Evolutionary conservation across 1,140 invertebrate genomes (phyloP).

Genomic region (Drosophila setifemur): DNA sequence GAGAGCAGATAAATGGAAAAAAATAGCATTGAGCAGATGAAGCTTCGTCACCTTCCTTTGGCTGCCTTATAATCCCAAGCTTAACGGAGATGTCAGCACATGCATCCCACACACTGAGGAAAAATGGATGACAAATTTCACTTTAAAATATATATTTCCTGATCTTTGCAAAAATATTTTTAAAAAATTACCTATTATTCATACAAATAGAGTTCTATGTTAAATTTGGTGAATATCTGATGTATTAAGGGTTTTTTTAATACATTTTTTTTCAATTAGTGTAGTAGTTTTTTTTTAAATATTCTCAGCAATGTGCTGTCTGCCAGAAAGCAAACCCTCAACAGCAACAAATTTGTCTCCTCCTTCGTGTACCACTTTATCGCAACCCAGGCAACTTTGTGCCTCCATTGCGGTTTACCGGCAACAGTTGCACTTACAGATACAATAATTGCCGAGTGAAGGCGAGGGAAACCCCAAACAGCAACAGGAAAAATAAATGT

Average conservation of each 20-base stretch:
- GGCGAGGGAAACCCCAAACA: constrained; percentile 8
- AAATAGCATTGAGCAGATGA: constrained; percentile 25
- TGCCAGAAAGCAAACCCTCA: constrained; percentile 24
- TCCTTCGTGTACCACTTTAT: not conserved
- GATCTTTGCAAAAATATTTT: not conserved
- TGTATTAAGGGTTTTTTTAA: too few relatives aligned
- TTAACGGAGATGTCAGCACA: not conserved
- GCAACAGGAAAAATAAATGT: constrained; percentile 52
- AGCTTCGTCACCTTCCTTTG: constrained; percentile 13
- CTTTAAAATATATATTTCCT: too few relatives aligned
- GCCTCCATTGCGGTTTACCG: constrained; percentile 57
- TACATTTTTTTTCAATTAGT: not conserved
- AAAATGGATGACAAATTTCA: not conserved
- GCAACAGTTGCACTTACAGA: constrained; percentile 31
- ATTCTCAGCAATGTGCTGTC: constrained; percentile 10
- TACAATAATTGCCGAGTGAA: constrained; percentile 26
- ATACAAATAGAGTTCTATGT: too few relatives aligned
- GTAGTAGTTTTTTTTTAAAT: constrained; percentile 20
- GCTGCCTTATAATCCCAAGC: not conserved
- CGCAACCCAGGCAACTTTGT: constrained; percentile 35
- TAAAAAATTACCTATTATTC: not conserved
- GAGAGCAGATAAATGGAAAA: constrained; percentile 47
- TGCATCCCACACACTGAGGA: not conserved
- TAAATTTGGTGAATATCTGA: too few relatives aligned
- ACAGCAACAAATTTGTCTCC: constrained; percentile 5